Evolutionary conservation across 1,140 invertebrate species (phyloP).

Genomic region (Bradynema listronoti): DNA sequence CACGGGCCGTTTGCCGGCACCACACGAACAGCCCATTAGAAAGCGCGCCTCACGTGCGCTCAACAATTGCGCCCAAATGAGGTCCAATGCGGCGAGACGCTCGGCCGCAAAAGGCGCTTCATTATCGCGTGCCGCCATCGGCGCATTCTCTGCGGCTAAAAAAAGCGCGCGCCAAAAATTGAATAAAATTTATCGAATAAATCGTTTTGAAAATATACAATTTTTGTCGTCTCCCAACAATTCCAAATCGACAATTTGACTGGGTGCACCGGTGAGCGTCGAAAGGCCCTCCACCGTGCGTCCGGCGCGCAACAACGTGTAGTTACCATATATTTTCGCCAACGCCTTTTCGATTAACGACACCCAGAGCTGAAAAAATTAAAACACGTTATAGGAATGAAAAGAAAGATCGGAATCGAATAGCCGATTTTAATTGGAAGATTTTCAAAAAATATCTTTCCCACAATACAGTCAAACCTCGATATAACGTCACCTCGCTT

Average conservation of each 20-base stretch:
- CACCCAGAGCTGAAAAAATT: constrained; percentile 77
- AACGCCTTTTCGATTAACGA: constrained; percentile 96
- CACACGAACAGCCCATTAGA: constrained; percentile 84
- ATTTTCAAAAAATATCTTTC: too few relatives aligned
- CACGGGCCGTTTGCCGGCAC: constrained; percentile 70
- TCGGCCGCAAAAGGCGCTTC: too few relatives aligned
- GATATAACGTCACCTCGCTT: too few relatives aligned
- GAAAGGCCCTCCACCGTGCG: constrained; percentile 72
- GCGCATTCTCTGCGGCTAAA: constrained; percentile 2
- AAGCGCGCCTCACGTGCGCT: constrained; percentile 72
- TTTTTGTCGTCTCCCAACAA: constrained; percentile 78
- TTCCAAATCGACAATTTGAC: constrained; percentile 68
- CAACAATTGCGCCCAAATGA: constrained; percentile 90
- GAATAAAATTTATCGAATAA: too few relatives aligned
- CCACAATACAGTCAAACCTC: too few relatives aligned
- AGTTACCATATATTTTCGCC: constrained; percentile 92
- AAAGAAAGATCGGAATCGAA: too few relatives aligned
- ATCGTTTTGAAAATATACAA: too few relatives aligned
- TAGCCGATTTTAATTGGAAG: too few relatives aligned
- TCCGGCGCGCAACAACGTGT: constrained; percentile 87
- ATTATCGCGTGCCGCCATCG: constrained; percentile 1
- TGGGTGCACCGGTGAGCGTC: constrained; percentile 29
- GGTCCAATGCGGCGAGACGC: constrained; percentile 64
- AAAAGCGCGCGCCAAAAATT: too few relatives aligned
- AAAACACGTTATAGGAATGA: constrained; percentile 59